Percentiles rank a stretch among this genome's conserved stretches.
These are phyloP conservation scores for Holacanthella duospinosa DNA, from an alignment of 2,888 invertebrate genomes.

Conservation along the genomic window DNA sequence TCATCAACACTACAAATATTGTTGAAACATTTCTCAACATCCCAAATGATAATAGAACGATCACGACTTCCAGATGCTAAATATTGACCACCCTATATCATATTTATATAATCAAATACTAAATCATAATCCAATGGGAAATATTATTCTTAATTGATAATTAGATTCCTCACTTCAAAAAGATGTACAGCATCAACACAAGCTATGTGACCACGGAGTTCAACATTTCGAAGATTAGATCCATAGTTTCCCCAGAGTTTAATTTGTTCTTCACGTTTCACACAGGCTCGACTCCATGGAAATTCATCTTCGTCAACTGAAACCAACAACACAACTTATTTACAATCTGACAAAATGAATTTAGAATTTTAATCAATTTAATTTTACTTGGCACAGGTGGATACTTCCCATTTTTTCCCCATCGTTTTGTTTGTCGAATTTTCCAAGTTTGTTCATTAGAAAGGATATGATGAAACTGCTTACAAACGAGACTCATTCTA, in stretches of 20 bases:
- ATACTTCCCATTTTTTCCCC: conserved; percentile 25
- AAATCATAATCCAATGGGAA: not conserved
- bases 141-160: too few species aligned
- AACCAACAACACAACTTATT: conserved; percentile 3
- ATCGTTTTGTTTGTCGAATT: conserved; percentile 28
- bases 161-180: conserved; percentile 15
- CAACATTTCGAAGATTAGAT: conserved; percentile 46
- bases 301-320: conserved; percentile 27
- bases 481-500: conserved; percentile 25
- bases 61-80: conserved; percentile 32
- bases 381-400: conserved; percentile 27
- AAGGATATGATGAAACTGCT: conserved; percentile 27
- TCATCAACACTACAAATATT: too few species aligned
- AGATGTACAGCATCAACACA: conserved; percentile 34
- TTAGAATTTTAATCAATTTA: not conserved
- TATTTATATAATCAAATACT: not conserved
- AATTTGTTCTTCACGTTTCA: conserved; percentile 51
- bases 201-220: conserved; percentile 25
- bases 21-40: conserved; percentile 27
- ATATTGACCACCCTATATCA: conserved; percentile 17
- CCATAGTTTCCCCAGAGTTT: conserved; percentile 48
- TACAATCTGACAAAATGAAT: not conserved
- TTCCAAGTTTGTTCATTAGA: conserved; percentile 33
- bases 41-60: conserved; percentile 26
- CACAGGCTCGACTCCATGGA: conserved; percentile 45